These are phyloP conservation scores for Protosalanx chinensis DNA, from an alignment of 2,797 vertebrate species.

Conservation along the genomic window DNA sequence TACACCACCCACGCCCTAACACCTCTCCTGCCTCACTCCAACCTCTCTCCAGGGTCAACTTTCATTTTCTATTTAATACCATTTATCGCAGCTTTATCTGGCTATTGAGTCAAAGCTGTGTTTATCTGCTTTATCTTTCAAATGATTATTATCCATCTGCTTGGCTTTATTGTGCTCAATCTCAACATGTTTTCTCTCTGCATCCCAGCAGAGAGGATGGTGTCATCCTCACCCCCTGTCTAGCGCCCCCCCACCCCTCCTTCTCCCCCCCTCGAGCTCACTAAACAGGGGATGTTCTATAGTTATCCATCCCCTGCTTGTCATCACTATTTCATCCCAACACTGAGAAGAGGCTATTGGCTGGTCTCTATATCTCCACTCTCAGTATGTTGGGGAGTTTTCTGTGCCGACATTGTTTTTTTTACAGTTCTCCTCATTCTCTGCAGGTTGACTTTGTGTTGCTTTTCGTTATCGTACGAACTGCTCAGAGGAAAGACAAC, in stretches of 20 bases:
- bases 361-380: conserved; percentile 2
- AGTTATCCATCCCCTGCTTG: background rate
- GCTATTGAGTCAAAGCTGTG: conserved; percentile 61
- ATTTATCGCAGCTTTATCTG: conserved; percentile 44
- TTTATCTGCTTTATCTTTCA: conserved; percentile 45
- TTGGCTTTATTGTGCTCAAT: conserved; percentile 44
- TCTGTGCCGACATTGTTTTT: background rate
- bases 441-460: background rate
- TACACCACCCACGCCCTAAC: background rate
- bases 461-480: background rate
- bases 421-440: conserved; percentile 1
- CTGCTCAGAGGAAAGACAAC: background rate
- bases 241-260: too few relatives aligned
- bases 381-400: background rate
- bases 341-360: background rate
- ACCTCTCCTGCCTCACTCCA: conserved; percentile 8
- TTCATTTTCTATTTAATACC: conserved; percentile 64
- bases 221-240: background rate
- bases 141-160: conserved; percentile 37
- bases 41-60: conserved; percentile 60
- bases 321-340: background rate
- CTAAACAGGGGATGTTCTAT: background rate
- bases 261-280: background rate
- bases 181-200: conserved; percentile 22
- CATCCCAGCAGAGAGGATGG: background rate